Evolutionary conservation across 2,888 invertebrate species (phyloP).

Genomic region (Agonopterix heracliana): DNA sequence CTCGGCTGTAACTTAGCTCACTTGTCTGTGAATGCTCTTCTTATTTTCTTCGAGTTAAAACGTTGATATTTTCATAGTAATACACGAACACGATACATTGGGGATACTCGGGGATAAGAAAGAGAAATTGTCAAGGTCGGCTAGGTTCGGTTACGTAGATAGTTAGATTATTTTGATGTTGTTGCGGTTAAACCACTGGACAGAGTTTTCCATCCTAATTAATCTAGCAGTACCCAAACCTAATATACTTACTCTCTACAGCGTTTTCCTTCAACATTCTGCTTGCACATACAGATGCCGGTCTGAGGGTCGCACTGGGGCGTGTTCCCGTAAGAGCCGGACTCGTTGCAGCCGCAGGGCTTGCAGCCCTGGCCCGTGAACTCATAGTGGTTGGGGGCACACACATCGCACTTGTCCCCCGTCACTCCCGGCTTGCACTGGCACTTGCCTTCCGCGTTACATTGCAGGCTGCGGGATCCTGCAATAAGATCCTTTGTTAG

Average conservation of each 20-base stretch:
- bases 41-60: too few relatives aligned
- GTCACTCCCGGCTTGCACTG: conserved; percentile 97
- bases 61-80: too few relatives aligned
- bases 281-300: conserved; percentile 90
- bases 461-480: conserved; percentile 93
- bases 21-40: too few relatives aligned
- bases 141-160: too few relatives aligned
- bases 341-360: conserved; percentile 90
- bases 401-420: conserved; percentile 94
- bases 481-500: conserved; percentile 2
- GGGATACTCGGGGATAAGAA: too few relatives aligned
- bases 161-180: too few relatives aligned
- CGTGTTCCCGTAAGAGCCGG: conserved; percentile 88
- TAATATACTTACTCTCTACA: conserved; percentile 86
- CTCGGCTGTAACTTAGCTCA: too few relatives aligned
- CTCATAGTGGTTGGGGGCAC: conserved; percentile 90
- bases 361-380: conserved; percentile 95
- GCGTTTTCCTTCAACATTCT: conserved; percentile 96
- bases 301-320: conserved; percentile 89
- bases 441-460: conserved; percentile 93
- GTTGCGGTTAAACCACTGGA: too few relatives aligned
- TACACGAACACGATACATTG: too few relatives aligned
- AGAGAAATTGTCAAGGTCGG: too few relatives aligned
- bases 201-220: too few relatives aligned
- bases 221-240: too few relatives aligned